Evolutionary conservation across 2,888 invertebrate species (phyloP), one percentile per base, ranked within the genome.

Genomic region (Zaprionus obscuricornis): DNA sequence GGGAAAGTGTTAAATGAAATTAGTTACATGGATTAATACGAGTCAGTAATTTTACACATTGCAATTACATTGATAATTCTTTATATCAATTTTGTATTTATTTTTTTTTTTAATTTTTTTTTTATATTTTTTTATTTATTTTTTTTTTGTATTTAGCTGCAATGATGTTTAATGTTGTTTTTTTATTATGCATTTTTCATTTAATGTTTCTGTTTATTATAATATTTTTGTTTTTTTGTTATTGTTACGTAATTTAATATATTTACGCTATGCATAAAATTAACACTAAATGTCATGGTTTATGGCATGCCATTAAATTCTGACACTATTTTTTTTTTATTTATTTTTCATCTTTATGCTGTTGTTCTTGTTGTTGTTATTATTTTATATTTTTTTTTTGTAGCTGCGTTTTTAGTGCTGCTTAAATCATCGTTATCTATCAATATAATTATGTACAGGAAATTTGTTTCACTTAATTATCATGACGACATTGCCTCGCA

Each of bases 251-350:
- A 34, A 39, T 45, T 43, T 34, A 13, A 39, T 58, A 31, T 34
- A 36, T 33, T 14, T 54, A 83, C 73, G 78, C 78, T 79, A 73
- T 63, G 84, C 78, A 83, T 83, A 68, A 83, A 69, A 71, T 76
- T 83, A 83, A 57, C 57, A 58, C 76, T 83, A 73, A 73, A 59
- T 70, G 67, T 43, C 27, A 59, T 57, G 55, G 66, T 64, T 59
- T 69, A 66, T 49, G 33, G 65, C 26, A 24, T 36, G 43, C 13
- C 42, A 60, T 55, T 27, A 52, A 52, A 10, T 7, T 54, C 34
- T 50, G 50, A 56, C 64, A 64, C 45, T 20, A 49, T 37, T 26
- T 22, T 27, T 6, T 46, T n/a, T 14, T 4, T n/a, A 24, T 34
- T 34, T 45, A 10, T 45, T 14, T 27, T 17, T 29, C 20, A 18